Base-by-base conservation (phyloP, 1,140 invertebrate species). In the Drosophila chauvacae region DNA sequence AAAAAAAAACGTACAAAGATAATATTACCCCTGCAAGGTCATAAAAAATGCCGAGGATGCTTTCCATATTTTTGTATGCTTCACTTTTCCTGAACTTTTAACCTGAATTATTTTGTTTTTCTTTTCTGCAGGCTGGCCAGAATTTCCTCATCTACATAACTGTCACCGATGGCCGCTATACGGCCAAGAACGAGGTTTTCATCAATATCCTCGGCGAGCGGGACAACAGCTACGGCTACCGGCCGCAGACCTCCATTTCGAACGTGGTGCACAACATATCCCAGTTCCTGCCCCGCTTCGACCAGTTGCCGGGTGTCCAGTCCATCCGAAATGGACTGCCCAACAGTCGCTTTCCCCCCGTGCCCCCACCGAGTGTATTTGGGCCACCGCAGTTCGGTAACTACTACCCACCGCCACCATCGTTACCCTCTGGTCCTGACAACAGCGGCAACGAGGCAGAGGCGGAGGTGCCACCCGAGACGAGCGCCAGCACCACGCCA, bases 61-160 rank as follows among this genome's bases (percentile, higher is more conserved):
- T 28, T 28, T 37, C 18, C 20, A 42, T 44, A 16, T n/a, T 18
- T 59, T 39, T n/a, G 0, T n/a, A n/a, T n/a, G 5, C 48, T 50
- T 50, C 18, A 39, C 9, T 55, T 55, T 55, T 55, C 14, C 13
- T 39, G 47, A 51, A 53, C 57, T 28, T 61, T 60, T 18, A 39
- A 39, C 6, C 28, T 20, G 7, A 10, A 56, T 58, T 70, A 30
- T 23, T 39, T n/a, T 55, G 9, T 35, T 13, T 41, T 57, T 41
- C n/a, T 81, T 50, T 81, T 69, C 4, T 23, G 33, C 91, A 96
- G 96, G 95, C 93, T 75, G 95, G 95, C 16, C 93, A 96, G 85
- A 94, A 95, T 62, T 94, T 96, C 69, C 94, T 94, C 73, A 92
- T 96, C 2, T 96, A 95, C 88, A 95, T 96, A 44, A 96, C 95